Evolutionary conservation across 2,888 invertebrate species (phyloP).

Genomic region (Lycocerus yunnanus): DNA sequence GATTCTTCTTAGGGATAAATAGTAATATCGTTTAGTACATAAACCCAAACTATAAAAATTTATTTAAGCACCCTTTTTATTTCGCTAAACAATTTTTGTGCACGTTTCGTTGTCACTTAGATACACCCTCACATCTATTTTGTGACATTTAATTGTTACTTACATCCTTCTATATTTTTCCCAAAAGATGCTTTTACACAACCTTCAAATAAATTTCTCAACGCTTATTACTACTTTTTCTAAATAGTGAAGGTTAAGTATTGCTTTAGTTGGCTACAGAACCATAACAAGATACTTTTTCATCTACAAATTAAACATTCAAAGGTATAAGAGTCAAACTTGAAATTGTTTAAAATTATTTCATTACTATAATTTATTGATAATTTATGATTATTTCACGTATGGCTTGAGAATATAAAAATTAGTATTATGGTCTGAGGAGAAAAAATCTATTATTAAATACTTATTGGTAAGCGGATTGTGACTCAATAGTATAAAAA

Average conservation of each 20-base stretch:
- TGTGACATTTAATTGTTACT: background rate
- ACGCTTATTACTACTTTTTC: background rate
- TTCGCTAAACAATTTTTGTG: background rate
- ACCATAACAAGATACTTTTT: background rate
- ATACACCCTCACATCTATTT: background rate
- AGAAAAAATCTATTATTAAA: background rate
- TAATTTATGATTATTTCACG: too few relatives aligned
- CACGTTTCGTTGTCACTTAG: background rate
- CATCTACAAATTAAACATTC: background rate
- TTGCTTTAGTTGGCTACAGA: background rate
- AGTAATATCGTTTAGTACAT: background rate
- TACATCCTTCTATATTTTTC: background rate
- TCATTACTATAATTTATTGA: background rate
- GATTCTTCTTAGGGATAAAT: background rate
- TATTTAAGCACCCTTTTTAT: background rate
- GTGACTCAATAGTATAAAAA: background rate
- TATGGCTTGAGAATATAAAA: too few relatives aligned
- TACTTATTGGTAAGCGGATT: background rate
- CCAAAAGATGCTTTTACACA: background rate
- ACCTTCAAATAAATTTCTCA: background rate
- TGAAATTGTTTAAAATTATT: too few relatives aligned
- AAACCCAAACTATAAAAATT: background rate
- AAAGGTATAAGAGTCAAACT: background rate
- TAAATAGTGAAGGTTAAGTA: background rate
- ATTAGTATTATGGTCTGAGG: too few relatives aligned